Base-by-base conservation (phyloP, 2,888 invertebrate species). In the Cerceris rybyensis region DNA sequence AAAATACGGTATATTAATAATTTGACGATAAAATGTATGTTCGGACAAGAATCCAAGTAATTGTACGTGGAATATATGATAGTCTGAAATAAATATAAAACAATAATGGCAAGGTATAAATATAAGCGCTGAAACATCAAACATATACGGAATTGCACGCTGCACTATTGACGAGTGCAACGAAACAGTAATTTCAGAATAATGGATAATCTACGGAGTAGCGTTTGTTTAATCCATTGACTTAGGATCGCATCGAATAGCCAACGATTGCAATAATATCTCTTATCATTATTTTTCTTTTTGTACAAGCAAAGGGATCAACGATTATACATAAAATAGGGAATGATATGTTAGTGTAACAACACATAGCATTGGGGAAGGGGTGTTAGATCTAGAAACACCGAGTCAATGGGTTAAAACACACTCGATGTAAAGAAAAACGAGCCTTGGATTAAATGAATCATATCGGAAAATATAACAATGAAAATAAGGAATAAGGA, bases 61-160 rank as follows among this genome's bases (percentile, higher is more conserved):
- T 28, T 28, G 28, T 4, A 28, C 28, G 80, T 81, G 80, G 76
- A 82, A 82, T 81, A 80, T 78, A 79, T 67, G 67, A 75, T 75
- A 72, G 68, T 60, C 78, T 69, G 73, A 80, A 83, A 79, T 63
- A 72, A 86, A 71, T 67, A 71, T 74, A 77, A 73, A 71, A 80
- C 68, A 77, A 60, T 76, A 42, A 50, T 57, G 67, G 63, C 50
- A 63, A 67, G 65, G 75, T 68, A 67, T 70, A 64, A 74, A 64
- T 74, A 69, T 71, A 81, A 81, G 75, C 77, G 69, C 76, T 70
- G 63, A 75, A 76, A 87, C 66, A 82, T 75, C 64, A 70, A 82
- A 82, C 80, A 77, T 43, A 75, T 69, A 75, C 54, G 77, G 60
- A 61, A 52, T 65, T 80, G 65, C 70, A 49, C 52, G 74, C 73